Percentiles rank a stretch among this genome's conserved stretches.
Conservation (phyloP, 2,113 vertebrate species). For the Ancistrus triradiatus region DNA sequence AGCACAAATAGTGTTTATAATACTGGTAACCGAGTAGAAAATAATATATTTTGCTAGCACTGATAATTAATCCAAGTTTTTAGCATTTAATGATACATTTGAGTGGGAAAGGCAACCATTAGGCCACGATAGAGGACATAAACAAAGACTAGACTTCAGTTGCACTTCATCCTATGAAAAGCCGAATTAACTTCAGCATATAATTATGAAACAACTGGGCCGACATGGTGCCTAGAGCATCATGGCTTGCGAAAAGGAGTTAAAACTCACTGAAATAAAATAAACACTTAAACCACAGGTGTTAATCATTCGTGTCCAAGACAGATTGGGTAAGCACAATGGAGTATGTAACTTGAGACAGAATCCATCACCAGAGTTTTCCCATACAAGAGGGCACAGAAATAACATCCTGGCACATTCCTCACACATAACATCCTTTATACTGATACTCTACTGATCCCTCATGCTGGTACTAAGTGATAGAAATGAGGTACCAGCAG, state of each 20-base stretch:
- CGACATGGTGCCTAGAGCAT: neutral
- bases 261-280: neutral
- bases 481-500: neutral
- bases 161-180: neutral
- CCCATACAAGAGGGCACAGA: neutral
- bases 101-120: neutral
- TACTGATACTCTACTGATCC: neutral
- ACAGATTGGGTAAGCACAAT: neutral
- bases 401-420: conserved; percentile 5
- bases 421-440: conserved; percentile 18
- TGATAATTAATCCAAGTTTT: too few species aligned
- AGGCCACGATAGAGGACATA: too few species aligned
- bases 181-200: neutral
- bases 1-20: too few species aligned
- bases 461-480: conserved; percentile 15
- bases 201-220: neutral
- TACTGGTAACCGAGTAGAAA: too few species aligned
- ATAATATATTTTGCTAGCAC: too few species aligned
- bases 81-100: neutral
- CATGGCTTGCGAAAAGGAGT: neutral
- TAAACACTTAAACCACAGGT: conserved; percentile 21
- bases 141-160: too few species aligned
- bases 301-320: conserved; percentile 20
- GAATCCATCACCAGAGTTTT: neutral
- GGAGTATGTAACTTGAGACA: neutral